Evolutionary conservation across 2,113 vertebrate genomes (phyloP).

Genomic region (Hyperoodon ampullatus): DNA sequence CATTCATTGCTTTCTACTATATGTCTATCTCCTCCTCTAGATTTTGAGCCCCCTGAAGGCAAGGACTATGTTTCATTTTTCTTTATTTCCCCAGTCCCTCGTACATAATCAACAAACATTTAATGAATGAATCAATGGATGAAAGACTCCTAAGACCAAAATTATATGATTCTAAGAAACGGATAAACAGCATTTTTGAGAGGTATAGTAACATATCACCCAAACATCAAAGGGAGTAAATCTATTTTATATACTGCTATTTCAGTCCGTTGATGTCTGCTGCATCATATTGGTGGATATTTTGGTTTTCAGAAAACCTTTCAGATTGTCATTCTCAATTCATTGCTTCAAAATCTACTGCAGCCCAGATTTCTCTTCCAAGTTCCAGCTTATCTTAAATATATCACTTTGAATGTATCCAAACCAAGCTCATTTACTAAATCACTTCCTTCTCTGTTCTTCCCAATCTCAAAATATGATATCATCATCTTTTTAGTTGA

Average conservation of each 20-base stretch:
- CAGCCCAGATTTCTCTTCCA: neutral
- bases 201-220: neutral
- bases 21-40: neutral
- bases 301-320: neutral
- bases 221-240: neutral
- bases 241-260: neutral
- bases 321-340: neutral
- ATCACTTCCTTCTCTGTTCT: neutral
- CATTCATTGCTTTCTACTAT: neutral
- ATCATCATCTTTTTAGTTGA: neutral
- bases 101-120: neutral
- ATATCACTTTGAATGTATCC: neutral
- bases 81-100: neutral
- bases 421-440: neutral
- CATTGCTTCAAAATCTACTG: neutral
- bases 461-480: neutral
- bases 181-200: neutral
- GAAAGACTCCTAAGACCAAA: neutral
- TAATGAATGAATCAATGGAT: neutral
- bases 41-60: neutral
- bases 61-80: neutral
- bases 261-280: neutral
- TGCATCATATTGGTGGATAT: neutral
- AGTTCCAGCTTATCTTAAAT: neutral
- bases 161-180: neutral